Base-by-base conservation (phyloP, 1,140 invertebrate genomes). In the Drosophila aff. region DNA sequence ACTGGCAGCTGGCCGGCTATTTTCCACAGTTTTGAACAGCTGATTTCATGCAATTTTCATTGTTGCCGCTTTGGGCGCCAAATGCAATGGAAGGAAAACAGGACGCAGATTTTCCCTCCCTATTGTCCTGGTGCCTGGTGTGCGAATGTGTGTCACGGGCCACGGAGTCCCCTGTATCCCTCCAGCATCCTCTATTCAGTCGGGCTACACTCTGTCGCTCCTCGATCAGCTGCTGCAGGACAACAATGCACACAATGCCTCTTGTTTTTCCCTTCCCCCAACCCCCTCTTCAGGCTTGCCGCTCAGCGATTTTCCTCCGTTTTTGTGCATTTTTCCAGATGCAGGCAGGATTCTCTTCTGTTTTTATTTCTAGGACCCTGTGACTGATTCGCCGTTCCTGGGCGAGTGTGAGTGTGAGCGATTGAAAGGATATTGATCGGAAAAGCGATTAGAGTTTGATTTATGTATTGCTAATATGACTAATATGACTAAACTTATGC, bases 81-180 rank as follows among this genome's bases (percentile, higher is more conserved):
- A 87, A 81, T 81, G 67, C 75, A 23, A 41, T 57, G 75, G 28
- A 68, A 18, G 63, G 49, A 23, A 71, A 78, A 64, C 59, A 57
- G 53, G 53, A 57, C 53, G 36, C 36, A 64, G 57, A 72, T 76
- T 61, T 52, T 60, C 63, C 60, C 58, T 66, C 60, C 63, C 78
- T 50, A 73, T 82, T 82, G 64, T 81, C 62, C 49, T 55, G 47
- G 23, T 41, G 44, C 60, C 68, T 58, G 58, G 58, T 62, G 58
- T 65, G 65, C 74, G 75, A 79, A 87, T 90, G 63, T 89, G 78
- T 89, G 84, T 89, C 84, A 89, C 84, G 84, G 84, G 84, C 81
- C 78, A 81, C 28, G 28, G 47, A 31, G 50, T 52, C 50, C 36
- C 50, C 28, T 28, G 55, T 38, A 57, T 57, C 15, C 53, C 53